A percentile compares a stretch with the other conserved stretches of the same genome.
Evolutionary conservation across 2,797 vertebrate species (phyloP).

Genomic region (Artibeus lituratus): DNA sequence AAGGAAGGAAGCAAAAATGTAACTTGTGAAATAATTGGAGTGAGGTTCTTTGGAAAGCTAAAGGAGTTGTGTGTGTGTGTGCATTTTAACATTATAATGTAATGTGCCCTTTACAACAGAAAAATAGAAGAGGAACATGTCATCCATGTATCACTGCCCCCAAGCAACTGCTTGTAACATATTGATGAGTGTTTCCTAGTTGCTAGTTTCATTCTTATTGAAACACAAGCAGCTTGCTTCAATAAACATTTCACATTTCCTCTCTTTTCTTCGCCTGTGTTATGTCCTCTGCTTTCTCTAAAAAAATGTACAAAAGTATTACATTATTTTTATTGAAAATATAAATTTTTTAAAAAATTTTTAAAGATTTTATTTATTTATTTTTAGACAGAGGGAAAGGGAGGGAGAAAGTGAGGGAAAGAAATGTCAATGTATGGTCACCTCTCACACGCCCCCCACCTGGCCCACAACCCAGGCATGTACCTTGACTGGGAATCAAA

Average conservation of each 20-base stretch:
- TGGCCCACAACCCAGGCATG: too few species aligned
- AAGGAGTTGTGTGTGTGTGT: not conserved
- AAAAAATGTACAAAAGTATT: not conserved
- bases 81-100: not conserved
- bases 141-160: not conserved
- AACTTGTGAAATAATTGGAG: not conserved
- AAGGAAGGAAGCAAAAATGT: not conserved
- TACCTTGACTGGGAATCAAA: too few species aligned
- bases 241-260: not conserved
- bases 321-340: not conserved
- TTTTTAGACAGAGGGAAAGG: too few species aligned
- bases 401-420: too few species aligned
- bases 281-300: not conserved
- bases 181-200: not conserved
- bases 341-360: not conserved
- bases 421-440: too few species aligned
- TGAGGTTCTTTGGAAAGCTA: constrained; percentile 1
- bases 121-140: not conserved
- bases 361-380: too few species aligned
- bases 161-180: not conserved
- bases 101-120: not conserved
- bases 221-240: not conserved
- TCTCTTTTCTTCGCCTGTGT: not conserved
- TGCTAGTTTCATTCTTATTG: constrained; percentile 12
- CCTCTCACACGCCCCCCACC: too few species aligned